Evolutionary conservation across 1,140 invertebrate genomes (phyloP), one percentile per base, ranked within the genome.

Genomic region (Heliconius hewitsoni): DNA sequence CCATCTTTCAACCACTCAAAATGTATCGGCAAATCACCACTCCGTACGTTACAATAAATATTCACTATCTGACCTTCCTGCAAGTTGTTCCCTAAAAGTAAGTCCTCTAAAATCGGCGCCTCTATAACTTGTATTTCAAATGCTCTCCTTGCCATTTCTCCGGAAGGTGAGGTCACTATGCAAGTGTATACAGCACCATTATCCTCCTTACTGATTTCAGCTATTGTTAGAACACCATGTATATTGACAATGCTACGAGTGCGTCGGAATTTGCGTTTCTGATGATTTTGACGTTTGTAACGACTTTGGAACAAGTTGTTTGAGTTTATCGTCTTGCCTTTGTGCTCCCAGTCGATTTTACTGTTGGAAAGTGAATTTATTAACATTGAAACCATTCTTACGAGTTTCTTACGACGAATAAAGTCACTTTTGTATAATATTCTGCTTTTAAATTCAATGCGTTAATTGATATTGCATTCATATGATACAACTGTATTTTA

Each of bases 1-100:
- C 97, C 97, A 90, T 98, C 97, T 90, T 98, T 98, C 55, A 97
- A 95, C 98, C 98, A 99, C n/a, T 96, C 96, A 86, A 99, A 98
- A 90, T 97, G 96, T 83, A 99, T 97, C 11, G 98, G 98, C 84
- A 98, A 95, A 95, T 99, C 98, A 13, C 98, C 98, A 76, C 97
- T 98, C 82, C 97, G 97, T 6, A 99, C 97, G 81, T 97, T 97
- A 93, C 98, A 99, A 55, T 98, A 97, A 16, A 98, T 96, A 90
- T 98, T 97, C 4, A 98, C 97, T 75, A 98, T 95, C 85, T 98
- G 97, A 16, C 98, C 98, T 95, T 98, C 97, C 91, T 98, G 97
- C 5, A 98, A 94, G 86, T 97, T 97, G 70, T 96, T 95, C 13
- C 92, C 94, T 18, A 95, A 83, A 82, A 71, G 82, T 52, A 95